Conservation (phyloP, 1,140 invertebrate genomes). For the Halyomorpha halys region DNA sequence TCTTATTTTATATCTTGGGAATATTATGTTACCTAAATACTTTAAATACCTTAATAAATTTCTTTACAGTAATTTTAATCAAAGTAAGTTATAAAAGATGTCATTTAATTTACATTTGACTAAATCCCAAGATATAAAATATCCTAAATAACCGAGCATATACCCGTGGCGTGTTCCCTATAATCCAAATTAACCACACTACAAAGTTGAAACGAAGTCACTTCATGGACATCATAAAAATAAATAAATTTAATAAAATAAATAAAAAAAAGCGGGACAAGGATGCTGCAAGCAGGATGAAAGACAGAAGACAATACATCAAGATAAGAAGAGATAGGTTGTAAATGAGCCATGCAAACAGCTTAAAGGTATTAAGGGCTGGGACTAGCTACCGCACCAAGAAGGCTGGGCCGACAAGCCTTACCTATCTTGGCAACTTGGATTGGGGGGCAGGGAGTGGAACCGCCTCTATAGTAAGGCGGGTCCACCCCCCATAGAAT, state of each 20-base stretch:
- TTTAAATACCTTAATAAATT: too few relatives aligned
- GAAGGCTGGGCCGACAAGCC: neutral
- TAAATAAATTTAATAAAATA: neutral
- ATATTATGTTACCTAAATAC: too few relatives aligned
- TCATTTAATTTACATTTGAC: too few relatives aligned
- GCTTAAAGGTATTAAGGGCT: neutral
- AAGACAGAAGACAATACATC: neutral
- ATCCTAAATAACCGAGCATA: too few relatives aligned
- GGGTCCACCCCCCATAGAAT: neutral
- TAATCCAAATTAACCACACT: too few relatives aligned
- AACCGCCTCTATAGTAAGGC: neutral
- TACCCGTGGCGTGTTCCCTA: too few relatives aligned
- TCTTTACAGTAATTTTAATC: too few relatives aligned
- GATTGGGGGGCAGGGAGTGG: neutral
- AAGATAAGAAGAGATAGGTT: neutral
- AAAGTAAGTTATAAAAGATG: too few relatives aligned
- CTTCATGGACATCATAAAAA: neutral
- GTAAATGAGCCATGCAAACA: slow-evolving; percentile 9
- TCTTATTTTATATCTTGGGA: too few relatives aligned
- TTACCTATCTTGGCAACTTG: slow-evolving; percentile 3
- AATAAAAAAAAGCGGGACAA: slow-evolving; percentile 11
- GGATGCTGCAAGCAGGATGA: slow-evolving; percentile 6
- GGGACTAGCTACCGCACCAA: neutral
- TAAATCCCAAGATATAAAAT: too few relatives aligned
- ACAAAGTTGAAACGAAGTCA: too few relatives aligned